Evolutionary conservation across 2,888 invertebrate genomes (phyloP).

Genomic region (Gari tellinella): DNA sequence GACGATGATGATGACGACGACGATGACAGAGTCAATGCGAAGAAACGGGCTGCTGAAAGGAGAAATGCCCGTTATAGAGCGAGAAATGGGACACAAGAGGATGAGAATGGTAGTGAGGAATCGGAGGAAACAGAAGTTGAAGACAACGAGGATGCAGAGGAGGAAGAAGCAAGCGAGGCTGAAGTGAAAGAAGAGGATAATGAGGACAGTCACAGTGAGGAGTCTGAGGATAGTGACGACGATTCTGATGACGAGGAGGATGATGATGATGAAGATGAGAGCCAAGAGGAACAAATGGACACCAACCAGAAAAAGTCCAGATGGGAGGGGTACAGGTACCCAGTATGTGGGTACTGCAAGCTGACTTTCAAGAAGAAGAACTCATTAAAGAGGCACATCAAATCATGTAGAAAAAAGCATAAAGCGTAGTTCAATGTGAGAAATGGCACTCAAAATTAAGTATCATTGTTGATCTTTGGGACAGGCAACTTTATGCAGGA

Average conservation of each 20-base stretch:
- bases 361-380: constrained; percentile 29
- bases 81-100: constrained; percentile 19
- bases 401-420: constrained; percentile 17
- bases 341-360: constrained; percentile 42
- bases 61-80: constrained; percentile 43
- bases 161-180: constrained; percentile 5
- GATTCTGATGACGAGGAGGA: not conserved
- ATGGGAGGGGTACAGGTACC: constrained; percentile 34
- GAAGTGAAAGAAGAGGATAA: constrained; percentile 12
- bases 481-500: too few relatives aligned
- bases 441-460: too few relatives aligned
- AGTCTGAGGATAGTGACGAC: not conserved
- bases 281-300: constrained; percentile 5
- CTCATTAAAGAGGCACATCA: constrained; percentile 27
- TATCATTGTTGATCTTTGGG: too few relatives aligned
- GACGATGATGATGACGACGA: constrained; percentile 1
- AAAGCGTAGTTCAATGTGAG: too few relatives aligned
- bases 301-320: constrained; percentile 19
- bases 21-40: constrained; percentile 4
- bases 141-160: constrained; percentile 13
- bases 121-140: not conserved
- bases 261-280: constrained; percentile 11
- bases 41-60: constrained; percentile 20
- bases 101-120: not conserved
- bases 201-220: not conserved